Base-by-base conservation (phyloP, 2,113 vertebrate genomes). In the Eidolon helvum region DNA sequence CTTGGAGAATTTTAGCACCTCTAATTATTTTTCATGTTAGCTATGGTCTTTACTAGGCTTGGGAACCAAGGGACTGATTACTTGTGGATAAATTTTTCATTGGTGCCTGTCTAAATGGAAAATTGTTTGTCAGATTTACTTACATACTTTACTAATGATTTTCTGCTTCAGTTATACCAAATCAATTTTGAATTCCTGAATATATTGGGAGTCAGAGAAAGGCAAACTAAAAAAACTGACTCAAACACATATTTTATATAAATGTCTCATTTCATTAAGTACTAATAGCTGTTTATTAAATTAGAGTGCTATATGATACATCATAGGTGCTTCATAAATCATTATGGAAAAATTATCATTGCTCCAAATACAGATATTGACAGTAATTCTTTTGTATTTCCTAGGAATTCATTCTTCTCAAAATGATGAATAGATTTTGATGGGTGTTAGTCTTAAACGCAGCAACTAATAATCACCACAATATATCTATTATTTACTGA, bases 51-150 rank as follows among this genome's bases (percentile, higher is more conserved):
- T 83, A 48, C 30, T 28, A 87, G 30, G 43, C 35, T 92, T 2
- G 72, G 15, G 53, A 90, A 90, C 0, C 24, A 87, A 91, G 28
- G 12, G 5, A 28, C 48, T 72, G 72, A 87, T 91, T 78, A 93
- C 65, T 57, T 69, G 19, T 89, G 75, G 61, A 69, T 95, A 85
- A 38, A 15, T 75, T 97, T 63, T 45, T 61, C 79, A 83, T 53
- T 74, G 97, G 89, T 84, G 38, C 88, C 94, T 95, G 82, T 65
- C 57, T 65, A 10, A 79, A 75, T 91, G 85, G 89, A 97, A 97
- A 8, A 18, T 84, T 93, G 45, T 91, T 97, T 91, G 6, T 50
- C 95, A 91, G 65, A 94, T 95, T 92, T 92, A 78, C 93, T 90
- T 95, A 59, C 0, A 0, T 85, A 61, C 33, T 86, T 90, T 92